These are phyloP conservation scores for Pyrrhia umbra DNA, from an alignment of 2,888 invertebrate genomes.

Conservation along the genomic window DNA sequence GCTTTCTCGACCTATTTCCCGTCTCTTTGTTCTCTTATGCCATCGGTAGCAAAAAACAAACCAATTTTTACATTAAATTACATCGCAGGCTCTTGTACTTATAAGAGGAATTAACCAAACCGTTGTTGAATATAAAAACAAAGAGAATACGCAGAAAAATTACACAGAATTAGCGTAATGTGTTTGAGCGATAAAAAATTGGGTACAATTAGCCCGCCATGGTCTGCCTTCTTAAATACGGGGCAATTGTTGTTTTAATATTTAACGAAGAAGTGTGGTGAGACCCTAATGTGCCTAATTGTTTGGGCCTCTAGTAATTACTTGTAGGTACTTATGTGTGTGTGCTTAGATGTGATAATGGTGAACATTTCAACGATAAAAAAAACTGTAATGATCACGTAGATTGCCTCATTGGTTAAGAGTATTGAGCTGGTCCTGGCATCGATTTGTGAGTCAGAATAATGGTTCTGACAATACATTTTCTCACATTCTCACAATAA, in stretches of 20 bases:
- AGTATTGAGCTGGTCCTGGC: too few relatives aligned
- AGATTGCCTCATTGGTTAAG: too few relatives aligned
- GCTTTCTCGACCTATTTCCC: not conserved
- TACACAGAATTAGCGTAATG: constrained; percentile 8
- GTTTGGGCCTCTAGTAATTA: not conserved
- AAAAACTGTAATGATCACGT: too few relatives aligned
- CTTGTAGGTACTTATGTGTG: not conserved
- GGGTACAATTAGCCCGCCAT: not conserved
- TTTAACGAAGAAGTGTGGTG: not conserved
- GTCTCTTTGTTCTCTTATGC: not conserved
- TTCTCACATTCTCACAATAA: too few relatives aligned
- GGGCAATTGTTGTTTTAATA: constrained; percentile 4
- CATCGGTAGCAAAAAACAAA: constrained; percentile 3
- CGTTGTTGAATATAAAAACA: constrained; percentile 6
- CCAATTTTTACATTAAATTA: constrained; percentile 9
- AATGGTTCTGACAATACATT: too few relatives aligned
- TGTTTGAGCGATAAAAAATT: constrained; percentile 16
- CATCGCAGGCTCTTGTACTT: not conserved
- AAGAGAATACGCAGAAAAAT: not conserved
- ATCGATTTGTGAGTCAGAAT: too few relatives aligned
- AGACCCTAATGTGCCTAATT: not conserved
- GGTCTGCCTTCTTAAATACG: not conserved
- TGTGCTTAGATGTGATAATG: not conserved
- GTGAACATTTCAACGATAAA: not conserved
- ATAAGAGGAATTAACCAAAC: constrained; percentile 3